A percentile compares a stretch with the other conserved stretches of the same genome.
Conservation (phyloP, 2,113 vertebrate genomes). For the Atractosteus spatula region DNA sequence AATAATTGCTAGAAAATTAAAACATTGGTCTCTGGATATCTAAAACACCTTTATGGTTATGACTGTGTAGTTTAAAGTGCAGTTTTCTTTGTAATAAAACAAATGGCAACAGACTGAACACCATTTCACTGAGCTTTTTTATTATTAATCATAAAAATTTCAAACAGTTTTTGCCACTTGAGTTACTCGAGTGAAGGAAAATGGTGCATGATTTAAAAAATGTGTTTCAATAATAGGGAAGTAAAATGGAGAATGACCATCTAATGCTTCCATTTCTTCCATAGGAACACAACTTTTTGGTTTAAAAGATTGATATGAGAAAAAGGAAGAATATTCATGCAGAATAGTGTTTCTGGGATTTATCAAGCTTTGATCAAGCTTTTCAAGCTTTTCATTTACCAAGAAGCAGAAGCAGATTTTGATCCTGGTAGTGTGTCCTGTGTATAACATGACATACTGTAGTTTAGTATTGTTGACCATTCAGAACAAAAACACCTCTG, state of each 20-base stretch:
- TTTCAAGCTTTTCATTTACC: too few species aligned
- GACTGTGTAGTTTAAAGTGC: too few species aligned
- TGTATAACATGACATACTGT: too few species aligned
- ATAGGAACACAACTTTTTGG: conserved; percentile 62
- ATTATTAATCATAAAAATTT: not conserved
- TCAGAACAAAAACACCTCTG: too few species aligned
- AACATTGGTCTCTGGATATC: not conserved
- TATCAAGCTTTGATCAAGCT: too few species aligned
- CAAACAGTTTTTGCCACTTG: not conserved
- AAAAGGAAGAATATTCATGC: not conserved
- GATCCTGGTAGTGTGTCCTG: too few species aligned
- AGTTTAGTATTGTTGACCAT: too few species aligned
- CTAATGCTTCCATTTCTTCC: conserved; percentile 50
- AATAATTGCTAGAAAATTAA: not conserved
- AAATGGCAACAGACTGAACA: not conserved
- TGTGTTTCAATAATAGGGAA: conserved; percentile 34
- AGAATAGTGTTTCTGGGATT: too few species aligned
- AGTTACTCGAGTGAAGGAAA: not conserved
- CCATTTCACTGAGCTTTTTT: not conserved
- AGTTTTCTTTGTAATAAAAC: not conserved
- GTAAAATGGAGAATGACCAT: conserved; percentile 60
- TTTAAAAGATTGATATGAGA: conserved; percentile 65
- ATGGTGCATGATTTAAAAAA: not conserved
- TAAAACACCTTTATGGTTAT: not conserved
- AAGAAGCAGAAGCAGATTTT: too few species aligned